Evolutionary conservation across 23 tunicate species (phyloP), one percentile per base, ranked within the genome.

Genomic region (Halocynthia roretzi): DNA sequence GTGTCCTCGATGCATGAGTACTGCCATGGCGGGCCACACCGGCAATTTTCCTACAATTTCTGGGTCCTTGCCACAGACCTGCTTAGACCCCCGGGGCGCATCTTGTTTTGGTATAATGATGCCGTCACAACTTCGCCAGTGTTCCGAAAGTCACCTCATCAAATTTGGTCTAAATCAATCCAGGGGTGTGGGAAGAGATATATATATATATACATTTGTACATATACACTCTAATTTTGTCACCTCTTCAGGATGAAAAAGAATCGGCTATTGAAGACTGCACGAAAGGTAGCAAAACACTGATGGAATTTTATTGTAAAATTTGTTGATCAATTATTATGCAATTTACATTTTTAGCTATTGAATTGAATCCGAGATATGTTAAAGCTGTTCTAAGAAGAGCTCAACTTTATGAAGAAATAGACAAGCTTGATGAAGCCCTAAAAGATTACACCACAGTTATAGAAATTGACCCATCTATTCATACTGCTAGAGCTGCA

Each of bases 381-480:
- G 56, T 85, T 6, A 83, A 81, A 76, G 91, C 87, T n/a, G 49
- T 70, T 56, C 61, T 81, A 40, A 77, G 97, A 44, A 83, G 97
- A 64, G 97, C 97, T 8, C 80, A 81, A 71, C 66, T 91, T 19
- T 70, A 85, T 52, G 91, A 91, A 62, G 76, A 85, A 11, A 60
- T 66, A 10, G 97, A 91, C 53, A 91, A 91, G 78, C 65, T 75
- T 61, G 91, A 85, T 52, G 91, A 91, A 68, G 82, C 91, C 9
- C 54, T 77, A 50, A 68, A 66, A 56, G 97, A 91, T 73, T 91
- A 68, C 49, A 65, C 85, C 68, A 0, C 48, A 2, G 76, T 85
- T 18, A 22, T 91, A 56, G 84, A 91, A 64, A 48, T 81, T 44
- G 96, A 89, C 50, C 85, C 88, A 8, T 75, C 89, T 40, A 52